Evolutionary conservation across 1,140 invertebrate genomes (phyloP).

Genomic region (Aphis craccivora): DNA sequence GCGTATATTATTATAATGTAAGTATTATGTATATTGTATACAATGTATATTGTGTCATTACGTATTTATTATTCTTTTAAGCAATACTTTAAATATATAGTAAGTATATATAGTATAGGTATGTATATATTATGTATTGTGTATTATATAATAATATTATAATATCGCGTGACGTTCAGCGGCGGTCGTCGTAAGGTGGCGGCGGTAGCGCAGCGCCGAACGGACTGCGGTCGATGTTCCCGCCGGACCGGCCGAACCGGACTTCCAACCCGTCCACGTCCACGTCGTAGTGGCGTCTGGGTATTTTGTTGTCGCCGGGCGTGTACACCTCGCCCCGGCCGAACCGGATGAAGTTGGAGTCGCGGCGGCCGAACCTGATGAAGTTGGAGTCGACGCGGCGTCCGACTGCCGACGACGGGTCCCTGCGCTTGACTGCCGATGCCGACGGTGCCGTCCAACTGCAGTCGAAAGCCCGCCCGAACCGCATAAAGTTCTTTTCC

Average conservation of each 20-base stretch:
- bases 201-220: background rate
- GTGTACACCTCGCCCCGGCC: conserved; percentile 59
- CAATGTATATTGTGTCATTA: background rate
- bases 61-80: background rate
- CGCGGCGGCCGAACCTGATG: conserved; percentile 57
- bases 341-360: conserved; percentile 61
- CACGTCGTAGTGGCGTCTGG: conserved; percentile 40
- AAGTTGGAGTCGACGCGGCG: conserved; percentile 59
- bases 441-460: conserved; percentile 66
- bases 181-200: background rate
- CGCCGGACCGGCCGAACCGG: conserved; percentile 39
- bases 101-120: background rate
- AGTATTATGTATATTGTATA: background rate
- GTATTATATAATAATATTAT: background rate
- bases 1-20: too few species aligned
- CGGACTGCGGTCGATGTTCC: background rate
- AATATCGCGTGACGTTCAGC: background rate
- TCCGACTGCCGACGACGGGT: conserved; percentile 6
- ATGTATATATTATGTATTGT: background rate
- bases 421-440: conserved; percentile 68
- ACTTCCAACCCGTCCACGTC: conserved; percentile 52
- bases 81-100: background rate
- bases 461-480: conserved; percentile 59
- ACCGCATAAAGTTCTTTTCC: conserved; percentile 63
- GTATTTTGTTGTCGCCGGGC: conserved; percentile 49